Base-by-base conservation (phyloP, 2,113 vertebrate species). In the Panurus biarmicus region DNA sequence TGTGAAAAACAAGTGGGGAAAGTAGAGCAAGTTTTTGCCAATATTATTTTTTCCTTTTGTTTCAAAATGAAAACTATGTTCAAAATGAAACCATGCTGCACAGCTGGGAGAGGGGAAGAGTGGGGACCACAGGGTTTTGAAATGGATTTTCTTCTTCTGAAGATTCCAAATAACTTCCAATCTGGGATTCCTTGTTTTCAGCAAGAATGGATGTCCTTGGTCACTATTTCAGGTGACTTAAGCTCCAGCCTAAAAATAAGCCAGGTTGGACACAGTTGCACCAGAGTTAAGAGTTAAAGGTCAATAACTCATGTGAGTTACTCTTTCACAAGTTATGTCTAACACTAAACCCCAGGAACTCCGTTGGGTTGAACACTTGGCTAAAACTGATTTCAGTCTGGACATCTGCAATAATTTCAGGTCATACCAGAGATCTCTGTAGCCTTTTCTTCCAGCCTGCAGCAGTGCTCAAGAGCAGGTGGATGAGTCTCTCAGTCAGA, bases 351-450 rank as follows among this genome's bases (percentile, higher is more conserved):
- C 8, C 8, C 21, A 73, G 67, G 22, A 12, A 28, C 47, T 28
- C 40, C 3, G 0, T 40, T 5, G 4, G 7, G 42, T 25, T 25
- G 25, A 64, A 35, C 12, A 2, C 21, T 7, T 56, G 7, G 14
- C 33, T 64, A 31, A 58, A 87, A 44, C 7, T 7, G 25, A 69
- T 56, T 45, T 51, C 73, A 69, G 60, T 22, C 20, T 73, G 31
- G 26, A 61, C n/a, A 21, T 36, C 4, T 53, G 44, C 44, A n/a
- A 10, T 0, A 2, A 1, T 33, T 66, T 11, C 45, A 69, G 48
- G 18, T 50, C 25, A 85, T 16, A 29, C 10, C 58, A 65, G 13
- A 54, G 5, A 44, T 16, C 36, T 28, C 25, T 16, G 22, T 3
- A 29, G 73, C 31, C 12, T 40, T 84, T 69, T 17, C 13, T 53